Percentiles rank a stretch among this genome's conserved stretches.
phyloP scores from a whole-genome alignment of 2,888 invertebrate genomes.

The Drosophila leonis region DNA sequence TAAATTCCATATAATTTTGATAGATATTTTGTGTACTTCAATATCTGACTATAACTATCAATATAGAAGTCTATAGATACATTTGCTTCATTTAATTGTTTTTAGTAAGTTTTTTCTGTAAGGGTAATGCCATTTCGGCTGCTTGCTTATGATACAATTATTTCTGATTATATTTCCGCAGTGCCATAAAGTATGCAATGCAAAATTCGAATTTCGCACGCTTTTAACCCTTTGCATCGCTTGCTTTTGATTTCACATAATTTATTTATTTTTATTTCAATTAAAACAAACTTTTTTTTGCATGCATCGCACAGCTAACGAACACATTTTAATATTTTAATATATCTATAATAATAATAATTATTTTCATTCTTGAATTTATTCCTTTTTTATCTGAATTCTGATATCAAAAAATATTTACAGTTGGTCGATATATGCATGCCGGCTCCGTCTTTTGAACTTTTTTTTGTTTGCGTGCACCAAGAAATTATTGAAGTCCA shows the following conservation, averaged over 20 bases:
- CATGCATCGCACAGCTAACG: slow-evolving; percentile 43
- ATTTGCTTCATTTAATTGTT: not conserved
- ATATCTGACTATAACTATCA: not conserved
- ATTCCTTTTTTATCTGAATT: slow-evolving; percentile 41
- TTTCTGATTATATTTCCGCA: slow-evolving; percentile 39
- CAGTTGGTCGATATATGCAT: slow-evolving; percentile 86
- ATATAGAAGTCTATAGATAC: not conserved
- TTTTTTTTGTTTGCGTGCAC: slow-evolving; percentile 68
- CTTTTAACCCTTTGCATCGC: slow-evolving; percentile 53
- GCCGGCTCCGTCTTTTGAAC: slow-evolving; percentile 86
- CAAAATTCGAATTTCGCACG: slow-evolving; percentile 45
- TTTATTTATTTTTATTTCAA: too few species aligned
- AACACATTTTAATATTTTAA: slow-evolving; percentile 16
- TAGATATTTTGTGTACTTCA: not conserved
- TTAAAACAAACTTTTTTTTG: slow-evolving; percentile 16
- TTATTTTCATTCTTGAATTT: slow-evolving; percentile 11
- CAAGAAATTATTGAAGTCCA: slow-evolving; percentile 65
- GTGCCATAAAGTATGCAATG: slow-evolving; percentile 65
- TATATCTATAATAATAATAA: slow-evolving; percentile 1
- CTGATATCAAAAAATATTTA: slow-evolving; percentile 83
- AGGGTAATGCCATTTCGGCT: slow-evolving; percentile 24
- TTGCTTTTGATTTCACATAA: slow-evolving; percentile 19
- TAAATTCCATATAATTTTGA: not conserved
- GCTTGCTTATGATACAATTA: not conserved
- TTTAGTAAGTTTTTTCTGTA: too few species aligned